These are phyloP conservation scores for Alexandromys fortis DNA, from an alignment of 2,113 vertebrate genomes.

Conservation along the genomic window DNA sequence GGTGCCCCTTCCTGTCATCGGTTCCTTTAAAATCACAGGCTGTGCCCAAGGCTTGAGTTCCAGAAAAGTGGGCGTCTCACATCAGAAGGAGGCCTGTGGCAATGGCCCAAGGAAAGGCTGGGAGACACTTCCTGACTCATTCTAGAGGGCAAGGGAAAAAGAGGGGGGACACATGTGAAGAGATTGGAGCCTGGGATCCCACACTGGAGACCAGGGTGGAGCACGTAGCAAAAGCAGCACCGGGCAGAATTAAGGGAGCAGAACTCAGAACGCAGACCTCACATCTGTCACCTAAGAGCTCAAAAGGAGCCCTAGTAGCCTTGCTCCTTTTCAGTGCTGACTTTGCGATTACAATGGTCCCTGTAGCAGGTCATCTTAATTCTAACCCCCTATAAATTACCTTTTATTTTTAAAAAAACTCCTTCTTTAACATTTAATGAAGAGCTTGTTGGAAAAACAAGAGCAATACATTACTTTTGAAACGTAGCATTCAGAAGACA, in stretches of 20 bases:
- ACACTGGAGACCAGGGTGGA: neutral
- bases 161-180: fast-evolving
- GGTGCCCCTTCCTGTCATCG: neutral
- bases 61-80: neutral
- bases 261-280: neutral
- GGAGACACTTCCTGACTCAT: too few relatives aligned
- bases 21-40: neutral
- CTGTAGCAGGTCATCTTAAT: neutral
- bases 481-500: neutral
- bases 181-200: fast-evolving
- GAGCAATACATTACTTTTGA: neutral
- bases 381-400: neutral
- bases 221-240: neutral
- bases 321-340: too few relatives aligned
- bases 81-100: neutral
- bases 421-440: neutral
- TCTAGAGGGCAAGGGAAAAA: neutral
- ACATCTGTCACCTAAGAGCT: neutral
- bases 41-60: neutral
- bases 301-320: neutral
- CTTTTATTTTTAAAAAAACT: neutral
- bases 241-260: neutral
- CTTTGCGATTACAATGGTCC: neutral
- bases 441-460: neutral
- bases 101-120: neutral